Base-by-base conservation (phyloP, 2,113 vertebrate species). In the Phyllostomus hastatus region DNA sequence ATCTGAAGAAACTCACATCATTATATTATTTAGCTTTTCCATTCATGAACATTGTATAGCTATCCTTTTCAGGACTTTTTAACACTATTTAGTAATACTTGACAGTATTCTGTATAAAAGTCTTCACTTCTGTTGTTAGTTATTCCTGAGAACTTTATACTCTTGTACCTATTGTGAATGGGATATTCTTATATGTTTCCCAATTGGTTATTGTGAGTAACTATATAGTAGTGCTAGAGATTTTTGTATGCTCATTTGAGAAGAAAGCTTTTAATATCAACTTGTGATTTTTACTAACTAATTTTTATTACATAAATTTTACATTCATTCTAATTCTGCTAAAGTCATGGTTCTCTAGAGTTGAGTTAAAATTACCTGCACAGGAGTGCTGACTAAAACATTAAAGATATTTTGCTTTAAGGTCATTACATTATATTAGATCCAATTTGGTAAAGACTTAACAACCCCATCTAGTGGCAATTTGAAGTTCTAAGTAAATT, bases 41-140 rank as follows among this genome's bases (percentile, higher is more conserved):
- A 89, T 95, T 82, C 64, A 96, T 70, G 88, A 96, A 94, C 84
- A 97, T 94, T 95, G 84, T 97, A 91, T 95, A 92, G 20, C 7
- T 79, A 86, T 52, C 52, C 89, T 84, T 94, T 61, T 28, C 2
- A 50, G 2, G 11, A 78, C 48, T n/a, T 82, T 93, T 94, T 31
- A 92, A 94, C 38, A 8, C 12, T 81, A 1, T 75, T 87, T 83
- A 94, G 66, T 83, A 75, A 57, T 54, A 41, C 20, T 80, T 84
- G 52, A 70, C 2, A 78, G 35, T 95, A 91, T 75, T 80, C 41
- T 93, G 22, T 54, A 43, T 52, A 76, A 95, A 93, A 46, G 19
- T 1, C 19, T 46, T 67, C 4, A 66, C 4, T 41, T 64, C 22
- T 59, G 67, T 73, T 93, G n/a, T 48, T 86, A 86, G 9, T 75